phyloP scores from a whole-genome alignment of 2,113 vertebrate species.

The Astatoreochromis straeleni region DNA sequence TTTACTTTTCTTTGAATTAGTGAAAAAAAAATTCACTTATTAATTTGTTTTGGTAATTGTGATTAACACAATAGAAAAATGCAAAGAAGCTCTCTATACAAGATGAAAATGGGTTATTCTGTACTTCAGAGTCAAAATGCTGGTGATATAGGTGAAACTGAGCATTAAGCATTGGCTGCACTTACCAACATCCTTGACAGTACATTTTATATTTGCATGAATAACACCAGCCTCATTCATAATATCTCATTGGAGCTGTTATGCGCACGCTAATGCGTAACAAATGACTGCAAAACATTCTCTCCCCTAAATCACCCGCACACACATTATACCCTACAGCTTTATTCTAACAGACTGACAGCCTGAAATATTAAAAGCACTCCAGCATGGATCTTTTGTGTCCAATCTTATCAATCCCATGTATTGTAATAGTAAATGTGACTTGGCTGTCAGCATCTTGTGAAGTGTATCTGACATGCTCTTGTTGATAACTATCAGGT shows the following conservation, averaged over 20 bases:
- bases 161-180: background rate
- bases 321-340: background rate
- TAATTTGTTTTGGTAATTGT: background rate
- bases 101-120: background rate
- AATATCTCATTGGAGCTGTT: background rate
- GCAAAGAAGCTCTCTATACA: background rate
- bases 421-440: background rate
- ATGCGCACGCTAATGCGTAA: background rate
- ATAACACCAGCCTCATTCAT: background rate
- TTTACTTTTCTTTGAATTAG: background rate
- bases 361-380: background rate
- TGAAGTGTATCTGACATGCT: background rate
- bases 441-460: background rate
- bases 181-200: background rate
- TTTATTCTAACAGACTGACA: background rate
- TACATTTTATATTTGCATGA: background rate
- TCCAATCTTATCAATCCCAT: background rate
- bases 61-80: background rate
- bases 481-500: constrained; percentile 1
- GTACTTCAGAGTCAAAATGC: background rate
- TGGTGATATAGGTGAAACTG: background rate
- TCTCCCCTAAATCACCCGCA: constrained; percentile 13
- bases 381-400: background rate
- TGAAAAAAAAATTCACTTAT: background rate
- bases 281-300: background rate